Evolutionary conservation across 2,797 vertebrate species (phyloP).

Genomic region (Gallinago nigripennis): DNA sequence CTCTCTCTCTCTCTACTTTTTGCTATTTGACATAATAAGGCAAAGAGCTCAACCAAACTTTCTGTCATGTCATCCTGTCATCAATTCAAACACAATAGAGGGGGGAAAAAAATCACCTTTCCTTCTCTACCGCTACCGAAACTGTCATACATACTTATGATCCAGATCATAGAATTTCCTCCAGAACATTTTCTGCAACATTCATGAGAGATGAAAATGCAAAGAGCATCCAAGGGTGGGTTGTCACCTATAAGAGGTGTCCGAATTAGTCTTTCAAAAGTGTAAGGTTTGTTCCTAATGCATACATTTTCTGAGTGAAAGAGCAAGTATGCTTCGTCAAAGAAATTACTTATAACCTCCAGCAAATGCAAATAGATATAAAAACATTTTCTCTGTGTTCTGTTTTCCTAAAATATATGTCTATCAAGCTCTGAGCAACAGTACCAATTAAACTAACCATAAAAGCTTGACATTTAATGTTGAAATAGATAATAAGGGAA

Average conservation of each 20-base stretch:
- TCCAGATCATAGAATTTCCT: background rate
- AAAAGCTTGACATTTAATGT: conserved; percentile 29
- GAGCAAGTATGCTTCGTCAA: background rate
- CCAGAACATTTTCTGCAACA: background rate
- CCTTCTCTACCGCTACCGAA: background rate
- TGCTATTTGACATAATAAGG: background rate
- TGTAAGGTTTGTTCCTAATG: background rate
- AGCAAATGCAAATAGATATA: background rate
- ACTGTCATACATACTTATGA: background rate
- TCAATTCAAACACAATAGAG: background rate
- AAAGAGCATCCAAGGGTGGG: background rate
- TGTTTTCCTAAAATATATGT: conserved; percentile 8
- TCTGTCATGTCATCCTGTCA: background rate
- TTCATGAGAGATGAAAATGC: background rate
- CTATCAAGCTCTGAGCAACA: background rate
- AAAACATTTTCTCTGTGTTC: background rate
- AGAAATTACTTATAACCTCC: background rate
- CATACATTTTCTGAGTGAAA: background rate
- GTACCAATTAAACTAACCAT: conserved; percentile 32
- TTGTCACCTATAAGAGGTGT: background rate
- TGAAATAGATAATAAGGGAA: conserved; percentile 16
- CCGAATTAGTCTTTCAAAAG: background rate
- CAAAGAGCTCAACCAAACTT: background rate
- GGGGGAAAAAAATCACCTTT: background rate
- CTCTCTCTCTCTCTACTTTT: background rate